Evolutionary conservation across 92 coral and sea anemone species (phyloP), one percentile per base, ranked within the genome.

Genomic region (Zoanthus sansibaricus): DNA sequence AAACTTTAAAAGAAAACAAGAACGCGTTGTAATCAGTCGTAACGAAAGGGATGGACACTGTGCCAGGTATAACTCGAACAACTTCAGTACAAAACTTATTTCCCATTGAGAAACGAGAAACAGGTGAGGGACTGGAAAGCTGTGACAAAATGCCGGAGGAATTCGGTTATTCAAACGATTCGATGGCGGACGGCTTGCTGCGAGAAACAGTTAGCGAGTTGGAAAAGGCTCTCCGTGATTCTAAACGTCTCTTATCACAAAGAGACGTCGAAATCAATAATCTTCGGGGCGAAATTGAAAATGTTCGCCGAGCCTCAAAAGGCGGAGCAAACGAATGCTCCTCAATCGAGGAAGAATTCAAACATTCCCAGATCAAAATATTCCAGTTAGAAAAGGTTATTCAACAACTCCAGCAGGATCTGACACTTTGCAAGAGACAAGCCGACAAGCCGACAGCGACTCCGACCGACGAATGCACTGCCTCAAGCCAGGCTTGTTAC

Each of bases 221-320:
- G 20, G 98, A 97, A 76, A 93, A 86, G 51, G 99, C 98, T 13
- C 86, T 95, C 20, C 82, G 91, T 51, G 99, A 97, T 47, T 97
- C 99, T 15, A 92, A 92, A 61, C 92, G 91, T 62, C 90, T 97
- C 42, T 82, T 97, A 3, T 78, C 96, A 9, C 94, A 95, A 52
- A 79, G 99, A 66, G 99, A 97, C 90, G 83, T 74, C 49, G 98
- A 95, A 49, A 95, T 97, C 52, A 69, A 14, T 74, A 79, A 90
- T 30, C 88, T 97, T 68, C 68, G 99, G 86, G 89, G 79, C 56
- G 94, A 94, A 72, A 82, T 97, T 7, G 99, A 94, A 48, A 77
- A 79, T 16, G 58, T 77, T 12, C 86, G 95, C 31, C 86, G 84
- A 4, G 87, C 82, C 7, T 80, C 85, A 9, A 61, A 83, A 16